phyloP scores from a whole-genome alignment of 2,797 vertebrate species.

The Gallirallus australis region DNA sequence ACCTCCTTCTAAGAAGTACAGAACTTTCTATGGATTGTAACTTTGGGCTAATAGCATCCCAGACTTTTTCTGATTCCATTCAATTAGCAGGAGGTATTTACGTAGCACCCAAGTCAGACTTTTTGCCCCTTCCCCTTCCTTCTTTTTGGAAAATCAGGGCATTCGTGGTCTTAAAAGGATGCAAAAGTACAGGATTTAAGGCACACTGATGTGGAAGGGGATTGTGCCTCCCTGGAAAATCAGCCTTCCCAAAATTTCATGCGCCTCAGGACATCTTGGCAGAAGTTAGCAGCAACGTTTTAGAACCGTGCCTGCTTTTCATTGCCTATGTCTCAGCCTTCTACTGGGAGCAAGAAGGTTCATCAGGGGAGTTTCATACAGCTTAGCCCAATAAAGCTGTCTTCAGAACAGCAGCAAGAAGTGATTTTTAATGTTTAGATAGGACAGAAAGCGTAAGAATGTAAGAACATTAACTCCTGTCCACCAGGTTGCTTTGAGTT shows the following conservation, averaged over 20 bases:
- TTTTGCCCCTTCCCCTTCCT: no score
- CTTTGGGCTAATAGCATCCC: background rate
- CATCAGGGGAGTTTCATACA: background rate
- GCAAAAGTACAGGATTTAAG: background rate
- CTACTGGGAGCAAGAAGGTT: background rate
- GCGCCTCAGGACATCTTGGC: background rate
- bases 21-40: background rate
- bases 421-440: background rate
- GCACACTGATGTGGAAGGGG: background rate
- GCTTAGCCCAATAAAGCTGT: background rate
- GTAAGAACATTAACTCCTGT: background rate
- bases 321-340: background rate
- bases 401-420: background rate
- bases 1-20: background rate
- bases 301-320: background rate
- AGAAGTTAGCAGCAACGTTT: background rate
- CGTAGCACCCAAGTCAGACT: background rate
- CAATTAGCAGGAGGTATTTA: background rate
- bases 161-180: background rate
- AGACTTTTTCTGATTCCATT: background rate
- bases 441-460: background rate
- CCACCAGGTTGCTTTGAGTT: background rate
- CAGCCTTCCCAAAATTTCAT: background rate
- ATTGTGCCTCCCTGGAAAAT: fast-evolving
- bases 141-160: fast-evolving